Evolutionary conservation across 2,113 vertebrate species (phyloP).

Genomic region (Coturnix japonica): DNA sequence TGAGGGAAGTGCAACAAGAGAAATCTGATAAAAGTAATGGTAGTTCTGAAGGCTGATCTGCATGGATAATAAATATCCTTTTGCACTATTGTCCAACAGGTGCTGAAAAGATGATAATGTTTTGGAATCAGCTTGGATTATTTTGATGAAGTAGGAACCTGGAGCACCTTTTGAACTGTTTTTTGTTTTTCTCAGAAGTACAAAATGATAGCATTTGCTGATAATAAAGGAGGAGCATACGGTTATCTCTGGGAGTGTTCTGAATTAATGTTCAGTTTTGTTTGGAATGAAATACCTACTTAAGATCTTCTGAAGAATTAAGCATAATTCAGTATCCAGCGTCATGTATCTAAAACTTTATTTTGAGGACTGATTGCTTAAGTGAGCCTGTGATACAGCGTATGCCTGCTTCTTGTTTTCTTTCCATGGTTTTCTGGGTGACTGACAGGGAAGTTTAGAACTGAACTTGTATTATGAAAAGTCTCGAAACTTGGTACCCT

Average conservation of each 20-base stretch:
- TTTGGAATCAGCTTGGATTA: not conserved
- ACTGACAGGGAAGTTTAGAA: not conserved
- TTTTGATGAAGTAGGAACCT: not conserved
- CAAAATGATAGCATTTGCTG: not conserved
- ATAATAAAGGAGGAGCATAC: not conserved
- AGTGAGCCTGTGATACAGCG: not conserved
- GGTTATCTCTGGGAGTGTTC: not conserved
- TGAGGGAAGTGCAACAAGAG: not conserved
- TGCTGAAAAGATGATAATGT: not conserved
- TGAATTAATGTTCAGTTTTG: not conserved
- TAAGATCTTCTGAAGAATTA: not conserved
- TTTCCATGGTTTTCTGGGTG: not conserved
- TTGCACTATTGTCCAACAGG: not conserved
- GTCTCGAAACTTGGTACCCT: not conserved
- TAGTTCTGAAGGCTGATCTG: not conserved
- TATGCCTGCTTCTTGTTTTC: not conserved
- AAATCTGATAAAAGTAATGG: not conserved
- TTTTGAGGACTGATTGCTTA: not conserved
- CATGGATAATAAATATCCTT: not conserved
- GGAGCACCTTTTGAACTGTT: not conserved
- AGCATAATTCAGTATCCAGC: not conserved
- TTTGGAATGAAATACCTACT: not conserved
- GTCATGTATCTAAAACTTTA: not conserved
- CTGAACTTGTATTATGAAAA: not conserved
- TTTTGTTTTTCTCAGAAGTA: not conserved